Conservation (phyloP, 2,797 vertebrate species). For the Cygnus olor region DNA sequence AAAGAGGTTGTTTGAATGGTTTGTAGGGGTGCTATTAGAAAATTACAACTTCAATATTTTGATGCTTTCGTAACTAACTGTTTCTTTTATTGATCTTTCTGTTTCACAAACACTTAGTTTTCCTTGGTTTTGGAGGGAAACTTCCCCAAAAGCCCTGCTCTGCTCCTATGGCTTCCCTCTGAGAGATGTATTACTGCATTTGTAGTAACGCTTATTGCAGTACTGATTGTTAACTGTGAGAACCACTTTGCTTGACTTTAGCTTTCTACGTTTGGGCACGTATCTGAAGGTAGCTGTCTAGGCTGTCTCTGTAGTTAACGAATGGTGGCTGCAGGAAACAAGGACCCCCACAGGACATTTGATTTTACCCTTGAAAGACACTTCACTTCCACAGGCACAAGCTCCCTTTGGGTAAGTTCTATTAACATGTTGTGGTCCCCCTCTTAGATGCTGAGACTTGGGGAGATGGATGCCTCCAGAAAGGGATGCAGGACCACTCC, state of each 20-base stretch:
- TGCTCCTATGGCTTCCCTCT: background rate
- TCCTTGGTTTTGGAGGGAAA: background rate
- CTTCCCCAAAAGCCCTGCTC: background rate
- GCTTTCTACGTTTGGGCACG: rapidly evolving
- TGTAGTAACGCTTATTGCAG: background rate
- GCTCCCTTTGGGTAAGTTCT: background rate
- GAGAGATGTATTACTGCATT: background rate
- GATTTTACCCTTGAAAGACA: background rate
- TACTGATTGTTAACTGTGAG: background rate
- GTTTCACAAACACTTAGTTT: background rate
- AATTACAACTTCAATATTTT: background rate
- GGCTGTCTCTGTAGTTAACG: background rate
- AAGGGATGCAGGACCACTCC: background rate
- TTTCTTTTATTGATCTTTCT: background rate
- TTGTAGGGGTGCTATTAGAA: background rate
- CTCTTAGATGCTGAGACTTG: background rate
- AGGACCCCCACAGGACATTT: background rate
- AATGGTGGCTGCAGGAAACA: background rate
- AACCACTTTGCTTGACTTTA: background rate
- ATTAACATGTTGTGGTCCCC: rapidly evolving
- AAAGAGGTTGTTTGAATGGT: background rate
- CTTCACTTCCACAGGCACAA: background rate
- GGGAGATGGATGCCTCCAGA: background rate
- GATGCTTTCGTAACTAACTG: background rate
- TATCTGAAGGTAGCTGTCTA: background rate